A percentile compares a stretch with the other conserved stretches of the same genome.
phyloP scores from a whole-genome alignment of 2,888 invertebrate species.

The Pherbina coryleti region DNA sequence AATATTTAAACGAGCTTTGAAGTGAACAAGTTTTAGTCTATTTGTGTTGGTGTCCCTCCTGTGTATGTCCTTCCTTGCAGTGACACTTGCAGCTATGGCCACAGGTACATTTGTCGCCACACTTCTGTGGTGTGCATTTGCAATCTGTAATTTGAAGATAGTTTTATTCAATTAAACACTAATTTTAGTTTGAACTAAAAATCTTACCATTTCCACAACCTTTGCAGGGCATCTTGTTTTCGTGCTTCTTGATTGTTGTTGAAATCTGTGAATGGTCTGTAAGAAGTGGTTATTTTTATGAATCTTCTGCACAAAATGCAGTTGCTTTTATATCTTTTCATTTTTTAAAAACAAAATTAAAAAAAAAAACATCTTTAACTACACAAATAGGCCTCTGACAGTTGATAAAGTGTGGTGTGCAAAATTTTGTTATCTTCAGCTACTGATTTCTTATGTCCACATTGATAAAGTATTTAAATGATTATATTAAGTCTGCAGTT shows the following conservation, averaged over 20 bases:
- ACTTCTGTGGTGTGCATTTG: slow-evolving; percentile 48
- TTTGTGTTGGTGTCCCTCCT: not conserved
- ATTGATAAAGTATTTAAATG: not conserved
- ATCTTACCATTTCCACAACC: slow-evolving; percentile 34
- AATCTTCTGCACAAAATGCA: not conserved
- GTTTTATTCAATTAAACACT: not conserved
- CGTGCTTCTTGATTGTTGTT: not conserved
- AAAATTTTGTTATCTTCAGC: slow-evolving; percentile 22
- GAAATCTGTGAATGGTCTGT: not conserved
- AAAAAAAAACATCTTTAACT: too few species aligned
- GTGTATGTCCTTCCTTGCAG: slow-evolving; percentile 8
- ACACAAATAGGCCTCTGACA: not conserved
- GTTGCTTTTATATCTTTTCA: not conserved
- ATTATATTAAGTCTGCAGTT: not conserved
- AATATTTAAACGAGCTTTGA: not conserved
- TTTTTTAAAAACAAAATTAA: not conserved
- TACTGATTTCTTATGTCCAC: not conserved
- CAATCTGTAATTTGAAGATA: slow-evolving; percentile 41
- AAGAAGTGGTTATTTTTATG: not conserved
- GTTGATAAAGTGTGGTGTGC: slow-evolving; percentile 32
- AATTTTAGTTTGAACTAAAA: not conserved
- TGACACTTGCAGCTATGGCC: slow-evolving; percentile 43
- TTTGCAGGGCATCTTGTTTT: slow-evolving; percentile 5
- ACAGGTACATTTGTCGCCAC: slow-evolving; percentile 48
- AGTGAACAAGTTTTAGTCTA: not conserved